Conservation (phyloP, 2,888 invertebrate species). For the Troides oblongomaculatus region DNA sequence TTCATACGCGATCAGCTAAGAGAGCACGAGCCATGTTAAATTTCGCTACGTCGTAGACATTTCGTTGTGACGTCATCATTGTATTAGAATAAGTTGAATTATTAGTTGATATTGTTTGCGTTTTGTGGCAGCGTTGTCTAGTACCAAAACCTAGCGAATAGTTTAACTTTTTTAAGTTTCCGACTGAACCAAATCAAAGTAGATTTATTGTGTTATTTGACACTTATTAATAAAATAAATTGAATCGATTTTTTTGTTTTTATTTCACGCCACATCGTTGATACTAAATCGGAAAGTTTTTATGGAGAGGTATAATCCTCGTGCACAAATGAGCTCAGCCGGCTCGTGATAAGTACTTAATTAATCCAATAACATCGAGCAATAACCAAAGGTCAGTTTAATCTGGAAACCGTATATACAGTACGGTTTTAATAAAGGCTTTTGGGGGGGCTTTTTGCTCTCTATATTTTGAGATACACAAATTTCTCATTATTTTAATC, state of each 20-base stretch:
- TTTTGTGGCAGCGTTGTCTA: slow-evolving; percentile 55
- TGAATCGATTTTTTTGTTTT: slow-evolving; percentile 46
- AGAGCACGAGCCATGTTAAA: slow-evolving; percentile 61
- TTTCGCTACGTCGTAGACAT: slow-evolving; percentile 52
- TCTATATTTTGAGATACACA: no score
- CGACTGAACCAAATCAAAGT: slow-evolving; percentile 79
- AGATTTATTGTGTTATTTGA: slow-evolving; percentile 65
- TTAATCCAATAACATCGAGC: slow-evolving; percentile 2
- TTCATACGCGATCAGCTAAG: slow-evolving; percentile 38
- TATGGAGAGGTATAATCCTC: background rate
- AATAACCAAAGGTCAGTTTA: background rate
- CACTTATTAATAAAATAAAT: slow-evolving; percentile 67
- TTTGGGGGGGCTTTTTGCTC: no score
- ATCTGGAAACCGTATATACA: background rate
- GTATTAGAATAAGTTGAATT: slow-evolving; percentile 26
- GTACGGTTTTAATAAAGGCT: background rate
- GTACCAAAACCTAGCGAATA: slow-evolving; percentile 75
- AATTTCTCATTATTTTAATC: no score
- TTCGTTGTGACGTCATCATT: slow-evolving; percentile 41
- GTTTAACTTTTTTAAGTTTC: slow-evolving; percentile 70
- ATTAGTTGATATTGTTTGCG: slow-evolving; percentile 37
- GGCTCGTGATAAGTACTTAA: slow-evolving; percentile 7
- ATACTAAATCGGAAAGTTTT: background rate
- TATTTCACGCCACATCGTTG: slow-evolving; percentile 26
- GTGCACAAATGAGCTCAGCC: slow-evolving; percentile 2